Evolutionary conservation across 2,113 vertebrate genomes (phyloP).

Genomic region (Brachirus orientalis): DNA sequence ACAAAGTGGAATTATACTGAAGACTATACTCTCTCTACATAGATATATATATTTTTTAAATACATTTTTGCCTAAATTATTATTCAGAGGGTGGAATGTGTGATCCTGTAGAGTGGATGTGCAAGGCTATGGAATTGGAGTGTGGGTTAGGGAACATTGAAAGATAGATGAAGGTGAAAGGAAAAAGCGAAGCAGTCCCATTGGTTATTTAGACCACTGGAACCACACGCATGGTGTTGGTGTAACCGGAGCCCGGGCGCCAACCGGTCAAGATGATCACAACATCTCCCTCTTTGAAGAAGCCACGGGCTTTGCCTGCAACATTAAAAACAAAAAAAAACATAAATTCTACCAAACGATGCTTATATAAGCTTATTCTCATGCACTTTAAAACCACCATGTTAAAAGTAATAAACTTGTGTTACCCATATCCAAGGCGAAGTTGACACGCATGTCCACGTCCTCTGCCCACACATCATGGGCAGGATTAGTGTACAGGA

Average conservation of each 20-base stretch:
- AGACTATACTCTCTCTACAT: background rate
- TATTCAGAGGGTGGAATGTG: slow-evolving; percentile 12
- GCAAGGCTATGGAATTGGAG: slow-evolving; percentile 31
- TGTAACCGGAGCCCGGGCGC: slow-evolving; percentile 96
- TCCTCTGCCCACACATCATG: slow-evolving; percentile 94
- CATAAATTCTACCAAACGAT: background rate
- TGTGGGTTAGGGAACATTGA: slow-evolving; percentile 25
- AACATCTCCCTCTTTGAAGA: slow-evolving; percentile 92
- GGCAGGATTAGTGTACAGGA: slow-evolving; percentile 87
- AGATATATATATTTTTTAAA: background rate
- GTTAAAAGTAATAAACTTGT: background rate
- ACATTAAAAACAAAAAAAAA: background rate
- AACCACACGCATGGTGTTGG: slow-evolving; percentile 99
- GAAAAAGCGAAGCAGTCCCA: slow-evolving; percentile 5
- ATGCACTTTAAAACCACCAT: background rate
- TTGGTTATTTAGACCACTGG: slow-evolving; percentile 84
- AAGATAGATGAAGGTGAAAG: slow-evolving; percentile 31
- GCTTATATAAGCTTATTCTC: background rate
- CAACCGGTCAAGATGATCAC: slow-evolving; percentile 95
- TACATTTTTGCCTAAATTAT: slow-evolving; percentile 22
- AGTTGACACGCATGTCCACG: slow-evolving; percentile 92
- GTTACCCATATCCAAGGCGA: slow-evolving; percentile 95
- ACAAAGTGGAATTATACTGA: slow-evolving; percentile 33
- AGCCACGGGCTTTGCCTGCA: slow-evolving; percentile 92
- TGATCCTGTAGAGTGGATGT: slow-evolving; percentile 10